phyloP scores from a whole-genome alignment of 2,113 vertebrate species.

The Carassius auratus region DNA sequence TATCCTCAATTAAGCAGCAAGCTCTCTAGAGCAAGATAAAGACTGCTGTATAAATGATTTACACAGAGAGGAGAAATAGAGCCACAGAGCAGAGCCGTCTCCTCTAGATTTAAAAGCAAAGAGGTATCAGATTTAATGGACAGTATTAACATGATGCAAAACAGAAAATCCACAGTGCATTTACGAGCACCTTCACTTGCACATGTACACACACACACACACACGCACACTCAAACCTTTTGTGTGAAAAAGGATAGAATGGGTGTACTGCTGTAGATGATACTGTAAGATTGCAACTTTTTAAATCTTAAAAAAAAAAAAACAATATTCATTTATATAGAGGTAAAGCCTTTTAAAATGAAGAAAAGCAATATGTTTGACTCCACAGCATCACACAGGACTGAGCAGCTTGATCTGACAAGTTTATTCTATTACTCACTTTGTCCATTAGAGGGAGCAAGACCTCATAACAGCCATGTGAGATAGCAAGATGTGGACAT shows the following conservation, averaged over 20 bases:
- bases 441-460: conserved; percentile 56
- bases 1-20: conserved; percentile 53
- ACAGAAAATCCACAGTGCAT: conserved; percentile 35
- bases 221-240: neutral
- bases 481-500: neutral
- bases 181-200: neutral
- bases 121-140: conserved; percentile 49
- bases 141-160: conserved; percentile 55
- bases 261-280: neutral
- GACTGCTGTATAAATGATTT: conserved; percentile 42
- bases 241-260: neutral
- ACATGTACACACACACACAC: conserved; percentile 16
- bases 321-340: neutral
- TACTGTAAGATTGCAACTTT: neutral
- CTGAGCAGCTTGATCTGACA: neutral
- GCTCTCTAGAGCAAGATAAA: conserved; percentile 42
- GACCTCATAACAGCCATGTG: conserved; percentile 18
- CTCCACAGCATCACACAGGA: neutral
- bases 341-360: neutral
- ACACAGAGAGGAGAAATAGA: conserved; percentile 19
- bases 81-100: conserved; percentile 25
- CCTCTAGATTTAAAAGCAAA: conserved; percentile 35
- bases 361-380: neutral
- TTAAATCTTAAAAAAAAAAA: neutral
- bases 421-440: neutral